These are phyloP conservation scores for Onychomys torridus DNA, from an alignment of 2,797 vertebrate genomes.

Conservation along the genomic window DNA sequence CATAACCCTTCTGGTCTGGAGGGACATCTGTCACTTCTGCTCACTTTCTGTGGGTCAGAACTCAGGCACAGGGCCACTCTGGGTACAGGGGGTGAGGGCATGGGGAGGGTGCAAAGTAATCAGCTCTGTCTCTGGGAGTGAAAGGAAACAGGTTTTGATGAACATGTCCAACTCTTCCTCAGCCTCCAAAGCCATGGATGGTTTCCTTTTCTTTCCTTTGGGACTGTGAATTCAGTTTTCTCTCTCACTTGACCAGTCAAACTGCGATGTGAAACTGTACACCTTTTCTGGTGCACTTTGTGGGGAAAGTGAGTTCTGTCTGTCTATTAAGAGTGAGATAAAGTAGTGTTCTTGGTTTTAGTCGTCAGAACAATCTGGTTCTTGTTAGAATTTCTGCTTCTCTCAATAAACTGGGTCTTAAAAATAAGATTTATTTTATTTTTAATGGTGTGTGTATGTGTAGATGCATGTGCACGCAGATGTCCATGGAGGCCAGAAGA, in stretches of 20 bases:
- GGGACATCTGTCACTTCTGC: neutral
- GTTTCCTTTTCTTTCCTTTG: neutral
- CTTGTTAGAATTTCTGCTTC: conserved; percentile 44
- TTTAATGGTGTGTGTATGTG: neutral
- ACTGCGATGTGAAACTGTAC: neutral
- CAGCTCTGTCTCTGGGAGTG: neutral
- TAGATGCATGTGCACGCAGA: neutral
- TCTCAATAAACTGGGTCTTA: neutral
- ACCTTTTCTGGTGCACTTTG: neutral
- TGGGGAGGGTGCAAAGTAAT: neutral
- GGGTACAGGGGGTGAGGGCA: no score
- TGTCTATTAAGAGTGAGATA: conserved; percentile 32
- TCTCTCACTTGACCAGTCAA: neutral
- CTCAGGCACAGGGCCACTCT: neutral
- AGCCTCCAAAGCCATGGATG: neutral
- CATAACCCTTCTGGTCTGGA: neutral
- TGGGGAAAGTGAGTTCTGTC: neutral
- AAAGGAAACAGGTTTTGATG: neutral
- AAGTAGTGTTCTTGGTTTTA: conserved; percentile 34
- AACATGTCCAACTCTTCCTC: no score
- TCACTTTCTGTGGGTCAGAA: neutral
- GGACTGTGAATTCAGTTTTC: neutral
- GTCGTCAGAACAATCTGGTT: conserved; percentile 14
- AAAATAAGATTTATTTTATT: neutral
- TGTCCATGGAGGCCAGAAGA: neutral